Evolutionary conservation across 2,888 invertebrate genomes (phyloP).

Genomic region (Macropis europaea): DNA sequence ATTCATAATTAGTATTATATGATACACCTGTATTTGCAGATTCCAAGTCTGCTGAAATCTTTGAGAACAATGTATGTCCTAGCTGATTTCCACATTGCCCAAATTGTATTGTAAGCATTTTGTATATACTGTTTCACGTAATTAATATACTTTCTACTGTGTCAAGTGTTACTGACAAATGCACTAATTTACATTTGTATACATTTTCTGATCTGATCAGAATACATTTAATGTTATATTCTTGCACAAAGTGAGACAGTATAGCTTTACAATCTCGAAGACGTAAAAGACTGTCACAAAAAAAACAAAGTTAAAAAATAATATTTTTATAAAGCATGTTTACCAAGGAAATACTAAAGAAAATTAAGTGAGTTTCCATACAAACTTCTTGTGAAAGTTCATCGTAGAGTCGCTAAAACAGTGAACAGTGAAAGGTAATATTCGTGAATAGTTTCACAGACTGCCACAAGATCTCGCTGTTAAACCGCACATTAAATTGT

Average conservation of each 20-base stretch:
- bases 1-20: conserved; percentile 71
- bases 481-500: neutral
- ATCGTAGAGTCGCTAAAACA: neutral
- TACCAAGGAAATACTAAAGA: too few relatives aligned
- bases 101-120: conserved; percentile 80
- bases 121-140: neutral
- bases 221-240: too few relatives aligned
- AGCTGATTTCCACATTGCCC: conserved; percentile 83
- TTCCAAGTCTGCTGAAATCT: conserved; percentile 78
- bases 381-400: too few relatives aligned
- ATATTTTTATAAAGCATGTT: too few relatives aligned
- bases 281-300: too few relatives aligned
- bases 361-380: too few relatives aligned
- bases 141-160: neutral
- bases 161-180: neutral
- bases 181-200: neutral
- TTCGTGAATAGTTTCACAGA: neutral
- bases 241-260: too few relatives aligned
- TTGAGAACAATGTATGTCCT: conserved; percentile 79
- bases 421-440: conserved; percentile 17
- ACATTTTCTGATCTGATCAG: too few relatives aligned
- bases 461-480: neutral
- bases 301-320: too few relatives aligned
- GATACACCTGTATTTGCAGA: conserved; percentile 66
- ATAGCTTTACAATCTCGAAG: too few relatives aligned